Percentiles rank a stretch among this genome's conserved stretches.
Conservation (phyloP, 2,888 invertebrate species). For the Athalia circularis region DNA sequence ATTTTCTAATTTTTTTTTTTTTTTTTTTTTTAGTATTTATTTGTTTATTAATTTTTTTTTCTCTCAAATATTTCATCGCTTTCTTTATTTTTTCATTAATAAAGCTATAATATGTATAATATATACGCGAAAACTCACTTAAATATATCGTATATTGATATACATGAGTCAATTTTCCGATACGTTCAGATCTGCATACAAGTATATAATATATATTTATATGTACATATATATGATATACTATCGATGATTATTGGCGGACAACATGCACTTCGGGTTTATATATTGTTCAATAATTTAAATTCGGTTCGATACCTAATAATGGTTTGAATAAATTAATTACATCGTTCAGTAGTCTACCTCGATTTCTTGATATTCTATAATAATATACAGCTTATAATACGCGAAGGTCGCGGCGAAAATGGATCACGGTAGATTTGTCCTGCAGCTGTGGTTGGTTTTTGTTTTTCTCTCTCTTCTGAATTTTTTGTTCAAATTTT, state of each 20-base stretch:
- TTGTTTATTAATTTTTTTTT: conserved; percentile 9
- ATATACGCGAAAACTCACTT: conserved; percentile 43
- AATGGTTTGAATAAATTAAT: conserved; percentile 36
- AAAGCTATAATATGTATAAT: conserved; percentile 43
- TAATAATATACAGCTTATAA: not conserved
- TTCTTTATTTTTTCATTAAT: conserved; percentile 26
- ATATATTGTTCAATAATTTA: not conserved
- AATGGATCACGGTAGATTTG: not conserved
- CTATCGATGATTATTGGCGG: not conserved
- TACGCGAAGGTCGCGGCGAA: conserved; percentile 19
- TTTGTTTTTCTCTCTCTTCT: not conserved
- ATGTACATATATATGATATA: conserved; percentile 1
- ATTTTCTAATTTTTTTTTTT: not conserved
- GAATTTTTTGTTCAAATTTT: not conserved
- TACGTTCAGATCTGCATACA: not conserved
- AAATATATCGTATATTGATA: conserved; percentile 35
- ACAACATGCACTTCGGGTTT: not conserved
- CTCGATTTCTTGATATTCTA: conserved; percentile 3
- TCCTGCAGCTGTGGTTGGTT: not conserved
- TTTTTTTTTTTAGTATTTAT: conserved; percentile 11
- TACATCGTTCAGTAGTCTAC: conserved; percentile 25
- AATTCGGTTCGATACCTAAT: conserved; percentile 12
- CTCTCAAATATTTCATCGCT: not conserved
- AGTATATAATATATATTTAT: not conserved
- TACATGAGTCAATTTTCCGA: conserved; percentile 22